Base-by-base conservation (phyloP, 1,140 invertebrate genomes). In the Papilio aristodemus region DNA sequence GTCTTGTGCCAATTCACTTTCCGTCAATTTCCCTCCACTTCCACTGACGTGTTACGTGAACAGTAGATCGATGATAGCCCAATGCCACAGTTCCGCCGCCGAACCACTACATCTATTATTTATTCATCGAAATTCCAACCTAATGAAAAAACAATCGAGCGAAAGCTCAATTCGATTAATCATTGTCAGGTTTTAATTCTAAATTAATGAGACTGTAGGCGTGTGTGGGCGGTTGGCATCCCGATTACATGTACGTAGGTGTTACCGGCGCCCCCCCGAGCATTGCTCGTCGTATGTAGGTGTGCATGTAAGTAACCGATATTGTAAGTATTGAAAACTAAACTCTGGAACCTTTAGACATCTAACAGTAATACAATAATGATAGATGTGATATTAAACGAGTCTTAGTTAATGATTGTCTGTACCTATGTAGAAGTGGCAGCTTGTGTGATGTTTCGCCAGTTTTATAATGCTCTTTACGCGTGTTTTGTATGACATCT, bases 401-500 rank as follows among this genome's bases (percentile, higher is more conserved):
- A 72, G 73, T 72, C 72, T 76, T 85, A 87, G 79, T 79, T 77
- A 79, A 73, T 76, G 74, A 76, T 84, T 86, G 79, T 83, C 76
- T 87, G 77, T 86, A 81, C 76, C 76, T 84, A 76, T 80, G 86
- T 86, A 88, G 84, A 83, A 85, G 81, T 85, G 81, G 79, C 75
- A 83, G 86, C 87, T 90, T 90, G 84, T 90, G 86, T 90, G 85
- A 84, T 83, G 82, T 84, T 86, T 71, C 83, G 85, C 86, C 86
- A 90, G 87, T 90, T 85, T 86, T 84, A 83, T 84, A 85, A 82
- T 87, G 87, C 86, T 89, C 85, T 85, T 81, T 86, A 74, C 81
- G 77, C 75, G 81, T 83, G 85, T 81, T 84, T 84, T 79, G 71
- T 74, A 70, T 77, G 74, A 67, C 72, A 76, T 68, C 50, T 73